A percentile compares a stretch with the other conserved stretches of the same genome.
These are phyloP conservation scores for Geopemphigus sp. DNA, from an alignment of 1,140 invertebrate genomes.

Conservation along the genomic window DNA sequence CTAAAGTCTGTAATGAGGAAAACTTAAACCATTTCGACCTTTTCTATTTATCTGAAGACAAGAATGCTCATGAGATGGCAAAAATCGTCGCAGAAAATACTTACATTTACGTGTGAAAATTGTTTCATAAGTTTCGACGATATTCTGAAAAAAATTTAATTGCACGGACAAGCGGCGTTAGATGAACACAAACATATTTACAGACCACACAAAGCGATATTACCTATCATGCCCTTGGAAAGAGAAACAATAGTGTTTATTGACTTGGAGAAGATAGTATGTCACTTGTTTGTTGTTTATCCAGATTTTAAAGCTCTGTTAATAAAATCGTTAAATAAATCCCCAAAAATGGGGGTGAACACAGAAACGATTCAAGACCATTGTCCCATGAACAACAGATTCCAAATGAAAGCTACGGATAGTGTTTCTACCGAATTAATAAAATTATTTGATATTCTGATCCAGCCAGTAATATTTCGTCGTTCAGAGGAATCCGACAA, in stretches of 20 bases:
- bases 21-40: neutral
- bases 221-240: neutral
- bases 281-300: neutral
- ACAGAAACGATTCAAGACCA: neutral
- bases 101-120: neutral
- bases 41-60: neutral
- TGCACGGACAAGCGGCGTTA: neutral
- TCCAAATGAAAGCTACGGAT: neutral
- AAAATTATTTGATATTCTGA: neutral
- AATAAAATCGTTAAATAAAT: neutral
- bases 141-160: neutral
- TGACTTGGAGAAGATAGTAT: neutral
- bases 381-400: neutral
- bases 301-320: slow-evolving; percentile 13
- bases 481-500: neutral
- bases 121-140: slow-evolving; percentile 4
- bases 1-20: neutral
- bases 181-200: neutral
- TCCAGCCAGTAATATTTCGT: neutral
- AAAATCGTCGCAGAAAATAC: neutral
- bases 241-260: neutral
- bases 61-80: neutral
- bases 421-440: neutral
- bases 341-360: too few relatives aligned
- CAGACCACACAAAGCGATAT: neutral